phyloP scores from a whole-genome alignment of 2,888 invertebrate species.

The Himalopsyche kuldschensis region DNA sequence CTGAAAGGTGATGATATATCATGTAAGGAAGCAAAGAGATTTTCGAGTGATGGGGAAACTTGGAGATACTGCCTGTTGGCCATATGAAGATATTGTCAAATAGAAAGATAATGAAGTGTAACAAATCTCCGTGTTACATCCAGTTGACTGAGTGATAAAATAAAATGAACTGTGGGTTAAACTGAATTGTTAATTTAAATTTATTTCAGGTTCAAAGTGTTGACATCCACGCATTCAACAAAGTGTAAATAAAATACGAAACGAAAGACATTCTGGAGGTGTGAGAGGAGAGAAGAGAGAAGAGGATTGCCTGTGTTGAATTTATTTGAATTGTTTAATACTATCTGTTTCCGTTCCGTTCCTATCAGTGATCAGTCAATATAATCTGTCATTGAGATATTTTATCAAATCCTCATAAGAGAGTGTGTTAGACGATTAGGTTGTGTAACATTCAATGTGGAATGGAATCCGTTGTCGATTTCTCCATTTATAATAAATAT shows the following conservation, averaged over 20 bases:
- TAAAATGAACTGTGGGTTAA: background rate
- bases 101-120: no score
- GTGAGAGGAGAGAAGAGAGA: background rate
- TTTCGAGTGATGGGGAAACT: no score
- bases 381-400: background rate
- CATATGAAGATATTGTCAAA: no score
- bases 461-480: background rate
- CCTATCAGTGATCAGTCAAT: background rate
- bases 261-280: background rate
- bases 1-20: no score
- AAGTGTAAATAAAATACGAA: slow-evolving; percentile 63
- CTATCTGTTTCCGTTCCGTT: background rate
- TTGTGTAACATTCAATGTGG: background rate
- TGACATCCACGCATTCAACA: slow-evolving; percentile 94
- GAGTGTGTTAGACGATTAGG: background rate
- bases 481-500: background rate
- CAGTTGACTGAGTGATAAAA: background rate
- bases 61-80: no score
- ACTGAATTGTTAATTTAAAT: background rate
- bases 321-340: background rate
- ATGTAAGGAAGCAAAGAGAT: no score
- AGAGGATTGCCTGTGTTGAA: background rate
- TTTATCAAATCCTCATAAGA: background rate
- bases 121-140: no score
- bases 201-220: slow-evolving; percentile 78